Evolutionary conservation across 2,888 invertebrate genomes (phyloP), one percentile per base, ranked within the genome.

Genomic region (Acleris holmiana): DNA sequence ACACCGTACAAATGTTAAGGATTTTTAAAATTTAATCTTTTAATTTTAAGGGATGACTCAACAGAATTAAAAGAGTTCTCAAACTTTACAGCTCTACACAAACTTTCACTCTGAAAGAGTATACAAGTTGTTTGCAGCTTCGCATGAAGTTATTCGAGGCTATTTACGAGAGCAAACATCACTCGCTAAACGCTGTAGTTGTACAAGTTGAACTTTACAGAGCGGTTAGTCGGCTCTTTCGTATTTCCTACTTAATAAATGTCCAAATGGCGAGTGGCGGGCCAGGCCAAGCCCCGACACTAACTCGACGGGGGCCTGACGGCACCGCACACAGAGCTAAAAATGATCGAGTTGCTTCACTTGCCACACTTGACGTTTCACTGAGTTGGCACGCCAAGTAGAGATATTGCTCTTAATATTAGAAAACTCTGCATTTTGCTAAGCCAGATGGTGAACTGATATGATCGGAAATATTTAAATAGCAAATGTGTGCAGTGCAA

Each of bases 161-260:
- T 50, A 65, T 68, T 66, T 68, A 67, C 65, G 59, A 61, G 56
- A 55, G 60, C 55, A 69, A 76, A 73, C 68, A 72, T 68, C 68
- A 68, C 71, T 70, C 35, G 55, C 49, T 59, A 60, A 55, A 72
- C 78, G 74, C 73, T 76, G 75, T 73, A 75, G 75, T 77, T 75
- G 73, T 74, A 76, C 73, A 76, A 78, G 71, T 79, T 75, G 73
- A 65, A 73, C 67, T 66, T 65, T 58, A 48, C 67, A 63, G 69
- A 61, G 71, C 68, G 67, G 71, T 71, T 71, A 71, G 70, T 65
- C 69, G 69, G 78, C 75, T 73, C 73, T 74, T 80, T 76, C 78
- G 78, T 81, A 80, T 83, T 83, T 83, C 78, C 79, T 84, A 83
- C 80, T 87, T 85, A 84, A 85, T 89, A 88, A 87, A 84, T 77